Base-by-base conservation (phyloP, 1,140 invertebrate genomes). In the Nephila pilipes region DNA sequence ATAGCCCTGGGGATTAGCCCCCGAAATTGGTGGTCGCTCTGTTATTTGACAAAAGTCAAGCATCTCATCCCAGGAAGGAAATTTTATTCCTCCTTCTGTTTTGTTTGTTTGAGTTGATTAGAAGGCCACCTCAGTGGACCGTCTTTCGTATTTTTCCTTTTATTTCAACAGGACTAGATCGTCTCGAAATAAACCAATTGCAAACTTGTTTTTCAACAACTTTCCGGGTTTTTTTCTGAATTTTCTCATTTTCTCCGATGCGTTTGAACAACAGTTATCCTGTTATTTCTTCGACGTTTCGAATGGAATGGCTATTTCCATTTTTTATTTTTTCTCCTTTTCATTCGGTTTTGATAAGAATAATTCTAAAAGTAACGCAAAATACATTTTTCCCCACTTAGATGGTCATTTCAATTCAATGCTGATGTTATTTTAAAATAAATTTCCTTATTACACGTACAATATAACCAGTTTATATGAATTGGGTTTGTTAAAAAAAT, bases 91-190 rank as follows among this genome's bases (percentile, higher is more conserved):
- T 80, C 38, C 22, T 25, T 10, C 46, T 29, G 65, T 90, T 38
- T 80, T 90, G 88, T 90, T 90, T 90, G 88, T 80, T 79, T 79
- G 88, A 36, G 69, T 32, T 90, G 88, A 90, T 90, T 90, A 80
- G 65, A 90, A 80, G 25, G n/a, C 65, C 63, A 57, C 85, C 32
- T 58, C 85, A 16, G 46, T 46, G 38, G 85, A 83, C n/a, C 29
- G 22, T 60, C 57, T 57, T 83, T 25, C n/a, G 14, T 5, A 32
- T 18, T 29, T 36, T 32, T 75, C 29, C 18, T 75, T 29, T 75
- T 75, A 32, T 32, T 32, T 75, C 32, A 18, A 16, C 36, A 18
- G 16, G 29, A 75, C 29, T 75, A 18, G 25, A 18, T 32, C 69
- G 69, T 75, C 69, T 75, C 20, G 69, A 75, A 75, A 75, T 75